Evolutionary conservation across 2,888 invertebrate genomes (phyloP).

Genomic region (Epinotia demarniana): DNA sequence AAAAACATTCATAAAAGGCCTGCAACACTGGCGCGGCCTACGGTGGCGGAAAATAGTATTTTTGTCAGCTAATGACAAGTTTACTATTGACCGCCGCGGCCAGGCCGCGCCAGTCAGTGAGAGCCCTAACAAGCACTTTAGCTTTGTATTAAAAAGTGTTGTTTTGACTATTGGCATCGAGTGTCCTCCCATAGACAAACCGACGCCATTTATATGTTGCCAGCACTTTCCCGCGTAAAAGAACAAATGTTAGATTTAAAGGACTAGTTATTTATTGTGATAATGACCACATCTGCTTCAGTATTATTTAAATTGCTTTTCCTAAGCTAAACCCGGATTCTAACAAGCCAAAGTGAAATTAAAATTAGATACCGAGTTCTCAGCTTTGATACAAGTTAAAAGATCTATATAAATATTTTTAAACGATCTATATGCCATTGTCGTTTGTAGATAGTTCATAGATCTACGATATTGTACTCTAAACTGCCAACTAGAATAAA

Average conservation of each 20-base stretch:
- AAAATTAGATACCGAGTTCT: constrained; percentile 56
- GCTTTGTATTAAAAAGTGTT: neutral
- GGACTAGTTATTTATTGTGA: constrained; percentile 49
- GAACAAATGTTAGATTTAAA: constrained; percentile 43
- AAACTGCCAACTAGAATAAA: constrained; percentile 75
- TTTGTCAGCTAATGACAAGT: no score
- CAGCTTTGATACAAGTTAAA: constrained; percentile 49
- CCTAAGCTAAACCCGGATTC: constrained; percentile 53
- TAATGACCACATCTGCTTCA: constrained; percentile 55
- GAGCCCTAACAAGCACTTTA: neutral
- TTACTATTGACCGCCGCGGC: no score
- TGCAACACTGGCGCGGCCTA: no score
- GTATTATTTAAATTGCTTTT: constrained; percentile 59
- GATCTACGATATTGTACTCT: constrained; percentile 64
- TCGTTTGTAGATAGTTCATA: constrained; percentile 65
- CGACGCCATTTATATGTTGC: constrained; percentile 8
- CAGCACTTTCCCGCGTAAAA: constrained; percentile 42
- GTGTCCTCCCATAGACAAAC: neutral
- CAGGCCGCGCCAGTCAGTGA: no score
- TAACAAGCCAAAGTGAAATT: constrained; percentile 71
- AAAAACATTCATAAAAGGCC: neutral
- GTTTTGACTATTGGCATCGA: neutral
- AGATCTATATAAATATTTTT: constrained; percentile 59
- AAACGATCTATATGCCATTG: constrained; percentile 73
- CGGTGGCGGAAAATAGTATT: no score